phyloP scores from a whole-genome alignment of 2,888 invertebrate genomes.

The Drosophila kuntzei region DNA sequence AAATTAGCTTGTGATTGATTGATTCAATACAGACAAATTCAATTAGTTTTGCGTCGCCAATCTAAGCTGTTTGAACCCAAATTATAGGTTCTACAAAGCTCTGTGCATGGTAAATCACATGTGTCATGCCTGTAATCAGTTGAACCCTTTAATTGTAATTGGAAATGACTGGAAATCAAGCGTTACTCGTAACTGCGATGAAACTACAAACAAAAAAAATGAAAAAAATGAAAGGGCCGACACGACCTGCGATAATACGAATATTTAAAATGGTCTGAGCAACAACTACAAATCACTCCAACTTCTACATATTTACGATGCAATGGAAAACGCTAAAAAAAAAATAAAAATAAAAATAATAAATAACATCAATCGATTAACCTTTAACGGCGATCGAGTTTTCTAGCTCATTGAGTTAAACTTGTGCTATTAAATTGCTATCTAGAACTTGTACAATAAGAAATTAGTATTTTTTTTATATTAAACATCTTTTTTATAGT shows the following conservation, averaged over 20 bases:
- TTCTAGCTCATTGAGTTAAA: not conserved
- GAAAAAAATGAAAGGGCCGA: conserved; percentile 21
- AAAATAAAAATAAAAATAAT: not conserved
- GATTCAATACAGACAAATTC: conserved; percentile 11
- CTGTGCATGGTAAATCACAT: conserved; percentile 19
- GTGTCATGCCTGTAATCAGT: conserved; percentile 13
- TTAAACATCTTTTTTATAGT: not conserved
- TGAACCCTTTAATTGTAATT: conserved; percentile 19
- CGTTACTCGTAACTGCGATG: conserved; percentile 17
- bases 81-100: conserved; percentile 8
- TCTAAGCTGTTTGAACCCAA: conserved; percentile 24
- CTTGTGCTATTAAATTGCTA: conserved; percentile 6
- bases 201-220: too few species aligned
- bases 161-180: conserved; percentile 12
- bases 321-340: not conserved
- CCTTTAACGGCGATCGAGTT: conserved; percentile 9
- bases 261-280: conserved; percentile 10
- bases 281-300: conserved; percentile 21
- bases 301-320: conserved; percentile 16
- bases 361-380: conserved; percentile 18
- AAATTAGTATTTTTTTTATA: not conserved
- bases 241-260: conserved; percentile 51
- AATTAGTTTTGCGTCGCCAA: conserved; percentile 35
- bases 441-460: not conserved
- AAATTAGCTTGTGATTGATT: conserved; percentile 14